A percentile compares a stretch with the other conserved stretches of the same genome.
phyloP scores from a whole-genome alignment of 1,140 invertebrate species.

The Lithobius niger region DNA sequence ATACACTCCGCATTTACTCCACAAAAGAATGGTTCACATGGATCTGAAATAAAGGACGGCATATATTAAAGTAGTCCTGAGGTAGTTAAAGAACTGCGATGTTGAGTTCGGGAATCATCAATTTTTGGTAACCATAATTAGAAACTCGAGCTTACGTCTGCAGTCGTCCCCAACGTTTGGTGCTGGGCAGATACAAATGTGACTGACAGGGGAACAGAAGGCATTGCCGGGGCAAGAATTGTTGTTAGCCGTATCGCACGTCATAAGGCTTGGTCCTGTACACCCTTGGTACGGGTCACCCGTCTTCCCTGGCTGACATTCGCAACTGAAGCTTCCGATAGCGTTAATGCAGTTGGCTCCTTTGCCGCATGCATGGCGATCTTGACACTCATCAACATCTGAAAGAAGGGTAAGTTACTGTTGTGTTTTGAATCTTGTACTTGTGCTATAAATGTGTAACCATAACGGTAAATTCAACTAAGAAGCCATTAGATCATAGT shows the following conservation, averaged over 20 bases:
- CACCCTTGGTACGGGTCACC: slow-evolving; percentile 59
- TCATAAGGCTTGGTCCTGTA: slow-evolving; percentile 49
- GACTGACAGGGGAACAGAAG: slow-evolving; percentile 53
- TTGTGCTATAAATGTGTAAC: too few species aligned
- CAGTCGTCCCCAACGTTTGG: slow-evolving; percentile 83
- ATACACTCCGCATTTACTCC: slow-evolving; percentile 80
- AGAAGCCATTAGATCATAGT: neutral
- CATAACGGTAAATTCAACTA: slow-evolving; percentile 8
- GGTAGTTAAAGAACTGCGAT: too few species aligned
- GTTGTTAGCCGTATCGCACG: slow-evolving; percentile 45
- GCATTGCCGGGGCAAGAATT: slow-evolving; percentile 76
- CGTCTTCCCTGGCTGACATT: slow-evolving; percentile 62
- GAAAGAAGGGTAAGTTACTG: slow-evolving; percentile 13
- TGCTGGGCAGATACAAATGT: slow-evolving; percentile 70
- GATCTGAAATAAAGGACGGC: slow-evolving; percentile 55
- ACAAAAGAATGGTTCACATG: slow-evolving; percentile 70
- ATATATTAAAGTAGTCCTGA: too few species aligned
- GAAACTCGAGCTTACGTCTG: slow-evolving; percentile 74
- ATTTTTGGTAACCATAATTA: too few species aligned
- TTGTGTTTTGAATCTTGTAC: neutral
- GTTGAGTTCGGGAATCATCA: too few species aligned
- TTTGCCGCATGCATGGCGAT: slow-evolving; percentile 49
- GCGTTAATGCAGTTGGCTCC: slow-evolving; percentile 65
- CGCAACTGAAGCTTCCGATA: slow-evolving; percentile 59
- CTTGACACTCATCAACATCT: slow-evolving; percentile 71